Evolutionary conservation across 2,113 vertebrate genomes (phyloP).

Genomic region (Rhagologus leucostigma): DNA sequence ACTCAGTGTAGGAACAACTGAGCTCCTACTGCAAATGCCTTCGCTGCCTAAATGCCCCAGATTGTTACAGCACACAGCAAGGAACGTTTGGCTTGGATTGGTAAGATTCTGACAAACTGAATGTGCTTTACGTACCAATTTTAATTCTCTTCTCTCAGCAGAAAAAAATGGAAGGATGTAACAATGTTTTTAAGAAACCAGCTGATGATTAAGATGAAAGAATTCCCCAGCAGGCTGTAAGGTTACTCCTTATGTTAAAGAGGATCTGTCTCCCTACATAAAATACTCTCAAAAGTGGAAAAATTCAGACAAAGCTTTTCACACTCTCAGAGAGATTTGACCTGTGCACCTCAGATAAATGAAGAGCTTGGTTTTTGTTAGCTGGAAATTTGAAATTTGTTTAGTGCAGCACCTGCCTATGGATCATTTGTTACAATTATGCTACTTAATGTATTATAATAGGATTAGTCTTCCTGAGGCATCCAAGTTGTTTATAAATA

Average conservation of each 20-base stretch:
- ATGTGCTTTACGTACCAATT: background rate
- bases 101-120: background rate
- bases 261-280: background rate
- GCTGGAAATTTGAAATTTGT: background rate
- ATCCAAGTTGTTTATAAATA: background rate
- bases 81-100: fast-evolving
- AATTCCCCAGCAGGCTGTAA: background rate
- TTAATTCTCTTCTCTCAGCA: background rate
- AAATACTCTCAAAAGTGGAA: background rate
- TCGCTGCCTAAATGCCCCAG: background rate
- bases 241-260: background rate
- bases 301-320: background rate
- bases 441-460: background rate
- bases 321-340: background rate
- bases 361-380: background rate
- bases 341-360: background rate
- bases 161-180: background rate
- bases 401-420: background rate
- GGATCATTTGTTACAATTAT: background rate
- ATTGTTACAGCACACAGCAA: background rate
- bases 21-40: background rate
- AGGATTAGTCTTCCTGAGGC: background rate
- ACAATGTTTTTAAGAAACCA: background rate
- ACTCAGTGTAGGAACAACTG: fast-evolving
- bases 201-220: background rate